phyloP scores from a whole-genome alignment of 2,113 vertebrate genomes.

The Thomomys bottae region DNA sequence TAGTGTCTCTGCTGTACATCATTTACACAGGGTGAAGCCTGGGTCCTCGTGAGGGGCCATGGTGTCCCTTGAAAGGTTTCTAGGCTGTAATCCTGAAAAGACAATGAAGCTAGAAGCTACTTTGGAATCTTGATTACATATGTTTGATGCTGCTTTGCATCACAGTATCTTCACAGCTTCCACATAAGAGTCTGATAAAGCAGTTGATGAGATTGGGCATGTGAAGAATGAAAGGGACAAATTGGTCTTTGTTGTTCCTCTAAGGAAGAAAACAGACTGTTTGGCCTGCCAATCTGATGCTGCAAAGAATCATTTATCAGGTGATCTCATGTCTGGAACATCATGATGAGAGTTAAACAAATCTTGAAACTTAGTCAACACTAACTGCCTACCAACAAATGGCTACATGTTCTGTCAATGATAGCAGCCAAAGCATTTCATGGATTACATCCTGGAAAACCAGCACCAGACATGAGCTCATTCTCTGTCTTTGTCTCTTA shows the following conservation, averaged over 20 bases:
- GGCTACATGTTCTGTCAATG: neutral
- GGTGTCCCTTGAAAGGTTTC: neutral
- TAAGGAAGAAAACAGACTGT: slow-evolving; percentile 23
- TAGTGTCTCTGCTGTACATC: neutral
- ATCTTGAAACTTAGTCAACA: slow-evolving; percentile 34
- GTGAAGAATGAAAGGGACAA: slow-evolving; percentile 49
- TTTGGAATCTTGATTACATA: slow-evolving; percentile 50
- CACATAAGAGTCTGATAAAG: neutral
- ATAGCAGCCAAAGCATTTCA: slow-evolving; percentile 15
- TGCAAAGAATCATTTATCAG: slow-evolving; percentile 52
- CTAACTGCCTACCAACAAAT: slow-evolving; percentile 36
- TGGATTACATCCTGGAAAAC: neutral
- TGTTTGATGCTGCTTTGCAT: neutral
- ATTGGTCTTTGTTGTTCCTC: neutral
- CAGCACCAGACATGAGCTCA: slow-evolving; percentile 41
- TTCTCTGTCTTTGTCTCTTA: neutral
- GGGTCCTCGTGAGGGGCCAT: neutral
- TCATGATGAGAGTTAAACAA: slow-evolving; percentile 16
- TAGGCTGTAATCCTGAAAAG: neutral
- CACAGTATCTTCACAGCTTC: neutral
- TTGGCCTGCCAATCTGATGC: neutral
- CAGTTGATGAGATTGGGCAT: neutral
- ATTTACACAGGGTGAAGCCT: neutral
- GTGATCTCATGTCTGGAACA: slow-evolving; percentile 55
- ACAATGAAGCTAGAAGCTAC: neutral